Percentiles rank a stretch among this genome's conserved stretches.
Evolutionary conservation across 2,797 vertebrate genomes (phyloP).

Genomic region (Tangara arthus): DNA sequence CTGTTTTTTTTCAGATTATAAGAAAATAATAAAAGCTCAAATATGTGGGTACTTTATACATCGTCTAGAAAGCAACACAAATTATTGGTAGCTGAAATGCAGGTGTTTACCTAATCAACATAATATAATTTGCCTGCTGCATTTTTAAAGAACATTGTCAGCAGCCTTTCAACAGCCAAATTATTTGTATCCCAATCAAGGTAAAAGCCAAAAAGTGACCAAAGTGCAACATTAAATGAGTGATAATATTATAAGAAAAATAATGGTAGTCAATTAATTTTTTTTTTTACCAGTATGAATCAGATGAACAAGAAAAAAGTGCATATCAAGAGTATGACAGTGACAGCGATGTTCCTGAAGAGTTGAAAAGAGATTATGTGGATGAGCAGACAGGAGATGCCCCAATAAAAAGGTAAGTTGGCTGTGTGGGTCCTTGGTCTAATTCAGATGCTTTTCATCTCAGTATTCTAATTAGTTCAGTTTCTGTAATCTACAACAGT

Average conservation of each 20-base stretch:
- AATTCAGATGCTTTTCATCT: not conserved
- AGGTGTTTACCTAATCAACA: not conserved
- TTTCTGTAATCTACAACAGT: not conserved
- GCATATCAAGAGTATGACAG: conserved; percentile 98
- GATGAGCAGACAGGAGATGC: conserved; percentile 96
- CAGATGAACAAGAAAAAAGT: conserved; percentile 95
- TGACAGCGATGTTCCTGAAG: conserved; percentile 95
- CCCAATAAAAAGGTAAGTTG: conserved; percentile 88
- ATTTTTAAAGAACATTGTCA: not conserved
- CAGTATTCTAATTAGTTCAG: not conserved
- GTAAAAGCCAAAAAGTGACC: not conserved
- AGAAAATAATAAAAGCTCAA: not conserved
- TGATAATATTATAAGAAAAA: not conserved
- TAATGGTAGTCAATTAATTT: not conserved
- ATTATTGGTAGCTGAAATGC: not conserved
- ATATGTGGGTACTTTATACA: not conserved
- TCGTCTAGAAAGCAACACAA: not conserved
- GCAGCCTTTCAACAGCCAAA: not conserved
- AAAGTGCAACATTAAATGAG: not conserved
- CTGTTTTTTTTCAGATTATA: not conserved
- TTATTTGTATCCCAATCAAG: not conserved
- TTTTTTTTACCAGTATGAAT: conserved; percentile 85
- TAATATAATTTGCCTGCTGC: not conserved
- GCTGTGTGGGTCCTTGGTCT: not conserved
- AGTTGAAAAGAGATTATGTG: conserved; percentile 95